Conservation (phyloP, 2,888 invertebrate species). For the Noctua pronuba region DNA sequence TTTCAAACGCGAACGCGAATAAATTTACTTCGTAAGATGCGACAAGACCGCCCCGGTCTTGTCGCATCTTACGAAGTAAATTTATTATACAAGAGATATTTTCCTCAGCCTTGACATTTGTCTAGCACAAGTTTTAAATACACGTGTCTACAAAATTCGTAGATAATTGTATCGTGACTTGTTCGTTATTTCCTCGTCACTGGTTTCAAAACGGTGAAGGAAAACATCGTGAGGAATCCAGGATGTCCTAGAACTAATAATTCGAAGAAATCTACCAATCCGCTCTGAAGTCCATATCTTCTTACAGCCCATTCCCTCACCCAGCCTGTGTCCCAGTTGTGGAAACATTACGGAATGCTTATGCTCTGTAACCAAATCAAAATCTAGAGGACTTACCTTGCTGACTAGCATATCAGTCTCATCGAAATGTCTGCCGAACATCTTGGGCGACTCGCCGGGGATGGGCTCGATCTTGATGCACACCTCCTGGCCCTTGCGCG, state of each 20-base stretch:
- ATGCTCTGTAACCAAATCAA: not conserved
- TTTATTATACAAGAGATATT: not conserved
- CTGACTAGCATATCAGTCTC: conserved; percentile 98
- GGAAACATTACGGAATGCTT: not conserved
- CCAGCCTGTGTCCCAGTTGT: not conserved
- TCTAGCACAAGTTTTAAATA: not conserved
- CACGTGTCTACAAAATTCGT: not conserved
- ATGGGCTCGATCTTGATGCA: conserved; percentile 99
- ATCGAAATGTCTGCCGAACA: conserved; percentile 99
- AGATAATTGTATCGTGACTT: not conserved
- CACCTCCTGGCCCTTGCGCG: conserved; percentile 98
- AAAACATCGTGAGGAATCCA: not conserved
- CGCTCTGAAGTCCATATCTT: not conserved
- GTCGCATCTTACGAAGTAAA: not conserved
- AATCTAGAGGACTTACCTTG: conserved; percentile 92
- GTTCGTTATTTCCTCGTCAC: not conserved
- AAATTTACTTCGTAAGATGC: too few relatives aligned
- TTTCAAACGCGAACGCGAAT: too few relatives aligned
- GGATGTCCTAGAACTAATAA: not conserved
- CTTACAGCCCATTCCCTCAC: not conserved
- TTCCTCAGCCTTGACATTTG: not conserved
- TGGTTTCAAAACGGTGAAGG: not conserved
- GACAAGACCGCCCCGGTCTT: too few relatives aligned
- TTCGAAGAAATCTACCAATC: not conserved
- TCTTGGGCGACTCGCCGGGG: conserved; percentile 99